Base-by-base conservation (phyloP, 1,140 invertebrate species). In the Conus ventricosus region DNA sequence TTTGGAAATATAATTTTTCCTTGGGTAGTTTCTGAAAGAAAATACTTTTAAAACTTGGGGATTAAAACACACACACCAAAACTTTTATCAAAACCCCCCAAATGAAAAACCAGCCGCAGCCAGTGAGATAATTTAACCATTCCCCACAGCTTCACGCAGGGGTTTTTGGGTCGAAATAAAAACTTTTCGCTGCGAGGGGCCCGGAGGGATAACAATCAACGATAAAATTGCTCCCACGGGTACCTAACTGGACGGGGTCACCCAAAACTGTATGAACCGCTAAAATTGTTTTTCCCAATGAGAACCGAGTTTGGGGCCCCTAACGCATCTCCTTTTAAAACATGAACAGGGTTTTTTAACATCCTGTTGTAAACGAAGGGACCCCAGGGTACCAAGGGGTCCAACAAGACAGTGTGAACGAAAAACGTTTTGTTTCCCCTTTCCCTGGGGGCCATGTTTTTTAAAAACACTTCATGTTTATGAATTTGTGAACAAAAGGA, bases 391-490 rank as follows among this genome's bases (percentile, higher is more conserved):
- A 75, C 53, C 82, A 89, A 71, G 27, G 81, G 23, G 60, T 85
- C 84, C 60, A 60, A 55, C 20, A 85, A 57, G 84, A 60, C 84
- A 85, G 60, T 4, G 17, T 63, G 84, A 85, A 85, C 1, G 67
- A 20, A 20, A 55, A 85, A 8, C n/a, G 39, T 10, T n/a, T 85
- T 85, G 84, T 67, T 85, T 39, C 84, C n/a, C n/a, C n/a, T n/a
- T 85, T n/a, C 27, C 84, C 57, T 39, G 7, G 5, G 67, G 84
- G n/a, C 84, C 84, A 13, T 85, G 84, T 39, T 39, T 57, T 15
- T 27, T 67, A 13, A 85, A 85, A 20, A 85, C 84, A n/a, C 8
- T 27, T 27, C 17, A 63, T 39, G 57, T 67, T 85, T 3, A 85
- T 8, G 57, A 85, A 67, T 85, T 85, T 10, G 84, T 63, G 0